Evolutionary conservation across 2,888 invertebrate genomes (phyloP).

Genomic region (Melieria crassipennis): DNA sequence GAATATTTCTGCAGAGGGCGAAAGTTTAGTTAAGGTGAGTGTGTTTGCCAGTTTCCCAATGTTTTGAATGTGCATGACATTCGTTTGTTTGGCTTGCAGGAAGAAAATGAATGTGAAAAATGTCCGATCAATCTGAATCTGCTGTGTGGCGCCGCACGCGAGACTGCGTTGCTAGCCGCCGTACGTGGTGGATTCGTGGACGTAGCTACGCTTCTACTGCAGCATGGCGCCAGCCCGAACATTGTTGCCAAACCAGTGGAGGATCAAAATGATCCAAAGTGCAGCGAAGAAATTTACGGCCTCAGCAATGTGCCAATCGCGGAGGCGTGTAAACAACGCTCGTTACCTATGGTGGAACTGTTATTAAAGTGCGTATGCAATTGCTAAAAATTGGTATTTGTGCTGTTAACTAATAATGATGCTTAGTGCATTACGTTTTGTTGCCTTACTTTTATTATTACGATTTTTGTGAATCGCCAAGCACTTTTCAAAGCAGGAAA

Average conservation of each 20-base stretch:
- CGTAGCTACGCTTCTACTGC: constrained; percentile 75
- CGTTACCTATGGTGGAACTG: constrained; percentile 62
- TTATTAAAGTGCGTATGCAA: constrained; percentile 55
- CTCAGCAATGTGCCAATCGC: constrained; percentile 64
- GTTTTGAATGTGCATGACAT: constrained; percentile 22
- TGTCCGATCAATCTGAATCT: constrained; percentile 79
- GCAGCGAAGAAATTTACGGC: constrained; percentile 65
- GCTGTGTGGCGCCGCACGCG: constrained; percentile 78
- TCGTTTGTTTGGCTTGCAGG: constrained; percentile 27
- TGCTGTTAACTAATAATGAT: too few relatives aligned
- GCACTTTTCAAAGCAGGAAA: too few relatives aligned
- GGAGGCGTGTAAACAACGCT: constrained; percentile 65
- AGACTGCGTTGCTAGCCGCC: constrained; percentile 86
- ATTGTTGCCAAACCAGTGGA: constrained; percentile 68
- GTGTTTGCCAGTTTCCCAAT: neutral
- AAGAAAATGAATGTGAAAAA: constrained; percentile 61
- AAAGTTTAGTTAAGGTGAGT: constrained; percentile 63
- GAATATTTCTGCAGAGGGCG: constrained; percentile 71
- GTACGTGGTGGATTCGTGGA: constrained; percentile 80
- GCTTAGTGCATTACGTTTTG: too few relatives aligned
- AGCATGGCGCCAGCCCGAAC: constrained; percentile 85
- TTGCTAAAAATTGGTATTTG: too few relatives aligned
- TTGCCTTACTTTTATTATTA: too few relatives aligned
- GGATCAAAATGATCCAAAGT: constrained; percentile 65
- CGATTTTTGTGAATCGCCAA: too few relatives aligned